Evolutionary conservation across 1,140 invertebrate genomes (phyloP).

Genomic region (Drosophila santomea): DNA sequence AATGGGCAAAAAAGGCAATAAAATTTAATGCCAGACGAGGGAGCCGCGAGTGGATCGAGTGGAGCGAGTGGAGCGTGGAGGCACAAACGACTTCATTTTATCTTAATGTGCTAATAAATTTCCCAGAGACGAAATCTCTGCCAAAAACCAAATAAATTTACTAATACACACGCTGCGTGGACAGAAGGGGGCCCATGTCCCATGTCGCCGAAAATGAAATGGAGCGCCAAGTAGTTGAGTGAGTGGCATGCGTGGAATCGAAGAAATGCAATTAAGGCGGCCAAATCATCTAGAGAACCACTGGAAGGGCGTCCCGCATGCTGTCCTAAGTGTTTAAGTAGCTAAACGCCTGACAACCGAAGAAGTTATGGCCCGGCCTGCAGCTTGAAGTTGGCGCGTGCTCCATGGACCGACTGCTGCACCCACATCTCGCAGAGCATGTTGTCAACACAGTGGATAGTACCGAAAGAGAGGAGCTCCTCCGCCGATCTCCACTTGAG

Average conservation of each 20-base stretch:
- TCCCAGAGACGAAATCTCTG: slow-evolving; percentile 76
- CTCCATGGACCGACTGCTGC: slow-evolving; percentile 31
- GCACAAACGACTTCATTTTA: slow-evolving; percentile 83
- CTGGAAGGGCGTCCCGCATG: slow-evolving; percentile 38
- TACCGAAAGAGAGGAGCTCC: slow-evolving; percentile 4
- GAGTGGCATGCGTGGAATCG: slow-evolving; percentile 79
- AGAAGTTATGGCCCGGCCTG: slow-evolving; percentile 73
- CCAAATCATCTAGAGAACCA: slow-evolving; percentile 53
- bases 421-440: slow-evolving; percentile 57
- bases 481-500: slow-evolving; percentile 60
- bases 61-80: slow-evolving; percentile 43
- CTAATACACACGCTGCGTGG: slow-evolving; percentile 55
- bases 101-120: slow-evolving; percentile 83
- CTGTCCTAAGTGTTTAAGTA: slow-evolving; percentile 80
- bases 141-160: slow-evolving; percentile 83
- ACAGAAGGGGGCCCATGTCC: neutral
- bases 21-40: slow-evolving; percentile 71
- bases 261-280: slow-evolving; percentile 76
- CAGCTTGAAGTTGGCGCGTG: slow-evolving; percentile 69
- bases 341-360: slow-evolving; percentile 76
- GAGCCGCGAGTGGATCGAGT: slow-evolving; percentile 11
- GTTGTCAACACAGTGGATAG: slow-evolving; percentile 65
- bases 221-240: slow-evolving; percentile 72
- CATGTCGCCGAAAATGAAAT: slow-evolving; percentile 52
- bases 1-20: slow-evolving; percentile 75